phyloP scores from a whole-genome alignment of 2,113 vertebrate genomes.

The Origma solitaria region DNA sequence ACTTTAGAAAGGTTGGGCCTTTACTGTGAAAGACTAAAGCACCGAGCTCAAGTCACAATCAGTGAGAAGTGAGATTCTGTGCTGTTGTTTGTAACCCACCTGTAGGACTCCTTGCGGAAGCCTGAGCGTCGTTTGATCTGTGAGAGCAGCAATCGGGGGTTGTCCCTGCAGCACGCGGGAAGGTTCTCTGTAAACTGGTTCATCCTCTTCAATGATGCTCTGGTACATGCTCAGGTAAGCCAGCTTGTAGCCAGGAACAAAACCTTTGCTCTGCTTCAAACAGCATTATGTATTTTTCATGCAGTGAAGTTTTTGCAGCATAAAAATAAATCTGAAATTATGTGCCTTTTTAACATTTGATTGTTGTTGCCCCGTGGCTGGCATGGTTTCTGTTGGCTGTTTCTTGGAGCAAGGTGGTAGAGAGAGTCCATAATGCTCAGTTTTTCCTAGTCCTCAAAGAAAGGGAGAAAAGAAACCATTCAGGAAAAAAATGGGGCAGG shows the following conservation, averaged over 20 bases:
- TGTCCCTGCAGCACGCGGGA: conserved; percentile 91
- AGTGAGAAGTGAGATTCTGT: not conserved
- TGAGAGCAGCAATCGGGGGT: conserved; percentile 91
- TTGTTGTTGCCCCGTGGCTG: not conserved
- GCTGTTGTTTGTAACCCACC: not conserved
- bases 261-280: not conserved
- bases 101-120: conserved; percentile 90
- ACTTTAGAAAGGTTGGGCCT: not conserved
- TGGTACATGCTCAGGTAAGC: conserved; percentile 95
- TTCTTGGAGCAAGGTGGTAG: not conserved
- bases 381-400: not conserved
- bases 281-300: accelerated
- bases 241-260: not conserved
- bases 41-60: not conserved
- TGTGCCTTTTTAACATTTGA: not conserved
- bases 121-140: conserved; percentile 89
- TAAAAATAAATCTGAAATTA: not conserved
- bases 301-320: not conserved
- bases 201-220: conserved; percentile 94
- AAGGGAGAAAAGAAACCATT: not conserved
- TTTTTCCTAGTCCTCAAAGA: not conserved
- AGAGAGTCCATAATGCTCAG: not conserved
- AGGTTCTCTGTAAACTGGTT: conserved; percentile 99
- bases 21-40: not conserved
- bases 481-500: not conserved